Conservation (phyloP, 2,888 invertebrate species). For the Drosophila ezoana region DNA sequence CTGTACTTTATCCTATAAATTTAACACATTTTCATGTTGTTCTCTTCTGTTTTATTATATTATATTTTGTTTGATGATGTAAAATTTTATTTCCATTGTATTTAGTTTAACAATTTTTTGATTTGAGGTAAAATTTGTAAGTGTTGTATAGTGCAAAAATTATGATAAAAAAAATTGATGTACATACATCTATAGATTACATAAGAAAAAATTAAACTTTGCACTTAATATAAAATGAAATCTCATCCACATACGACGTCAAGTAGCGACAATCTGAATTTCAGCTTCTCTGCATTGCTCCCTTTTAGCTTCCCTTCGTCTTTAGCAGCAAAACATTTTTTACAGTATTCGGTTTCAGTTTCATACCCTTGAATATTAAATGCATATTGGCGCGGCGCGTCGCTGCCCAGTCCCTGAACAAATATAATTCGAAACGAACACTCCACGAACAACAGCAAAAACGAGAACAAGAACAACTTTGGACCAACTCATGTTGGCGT, state of each 20-base stretch:
- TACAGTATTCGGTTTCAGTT: conserved; percentile 25
- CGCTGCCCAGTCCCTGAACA: conserved; percentile 46
- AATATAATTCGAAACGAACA: conserved; percentile 44
- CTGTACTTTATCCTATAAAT: too few species aligned
- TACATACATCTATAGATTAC: too few species aligned
- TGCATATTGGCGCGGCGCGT: conserved; percentile 63
- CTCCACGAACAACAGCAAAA: conserved; percentile 15
- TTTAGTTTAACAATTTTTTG: too few species aligned
- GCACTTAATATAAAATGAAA: neutral
- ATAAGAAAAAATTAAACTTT: neutral
- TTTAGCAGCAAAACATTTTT: conserved; percentile 4
- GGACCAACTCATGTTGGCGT: conserved; percentile 10
- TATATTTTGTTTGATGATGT: too few species aligned
- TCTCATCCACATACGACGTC: neutral
- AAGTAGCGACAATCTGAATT: neutral
- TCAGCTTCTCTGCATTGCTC: neutral
- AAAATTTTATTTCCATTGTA: too few species aligned
- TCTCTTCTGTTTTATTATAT: too few species aligned
- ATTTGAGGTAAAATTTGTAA: too few species aligned
- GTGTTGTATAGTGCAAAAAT: too few species aligned
- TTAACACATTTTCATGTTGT: too few species aligned
- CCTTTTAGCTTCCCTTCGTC: neutral
- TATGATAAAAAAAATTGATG: too few species aligned
- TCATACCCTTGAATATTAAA: conserved; percentile 45
- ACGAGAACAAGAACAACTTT: conserved; percentile 9